Evolutionary conservation across 2,113 vertebrate species (phyloP), one percentile per base, ranked within the genome.

Genomic region (Aptenodytes patagonicus): DNA sequence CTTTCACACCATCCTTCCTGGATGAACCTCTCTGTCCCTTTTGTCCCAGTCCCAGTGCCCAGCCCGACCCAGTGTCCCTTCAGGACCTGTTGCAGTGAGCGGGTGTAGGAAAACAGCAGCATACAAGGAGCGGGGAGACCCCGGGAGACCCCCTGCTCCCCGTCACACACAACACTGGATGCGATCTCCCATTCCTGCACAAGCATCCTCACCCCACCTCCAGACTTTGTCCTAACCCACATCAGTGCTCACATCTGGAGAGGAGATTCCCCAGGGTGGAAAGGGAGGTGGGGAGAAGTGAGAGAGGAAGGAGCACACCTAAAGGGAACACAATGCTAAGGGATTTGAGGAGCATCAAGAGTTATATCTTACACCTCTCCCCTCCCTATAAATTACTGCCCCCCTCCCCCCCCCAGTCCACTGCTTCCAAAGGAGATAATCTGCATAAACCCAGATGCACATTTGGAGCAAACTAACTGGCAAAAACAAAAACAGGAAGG

Each of bases 401-500:
- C 6, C 4, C 11, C 11, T 8, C 42, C 40, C 40, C 12, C 28
- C 10, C 11, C 9, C 42, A 36, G 2, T 66, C 22, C 6, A 15
- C 25, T 36, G 28, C 36, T 79, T 93, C 64, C 62, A 66, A 89
- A 93, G 22, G 34, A 91, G 38, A 36, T 36, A 49, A 72, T 75
- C 71, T 93, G 40, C 83, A 81, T 93, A 95, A 94, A 78, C n/a
- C 16, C n/a, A 82, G 46, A 62, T 51, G 69, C 10, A 34, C 11
- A 73, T 82, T 91, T 87, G 72, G 64, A 89, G 60, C 46, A 89
- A 93, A 86, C 51, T 58, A 86, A 84, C 49, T 62, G 38, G 46
- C 38, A 73, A 85, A 97, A 96, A 66, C 19, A 82, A 93, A 95
- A 96, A 49, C 81, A 86, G 51, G 46, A 93, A 71, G 36, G 44